Conservation (phyloP, 2,888 invertebrate species). For the Imbricaverruca yamaguchii region DNA sequence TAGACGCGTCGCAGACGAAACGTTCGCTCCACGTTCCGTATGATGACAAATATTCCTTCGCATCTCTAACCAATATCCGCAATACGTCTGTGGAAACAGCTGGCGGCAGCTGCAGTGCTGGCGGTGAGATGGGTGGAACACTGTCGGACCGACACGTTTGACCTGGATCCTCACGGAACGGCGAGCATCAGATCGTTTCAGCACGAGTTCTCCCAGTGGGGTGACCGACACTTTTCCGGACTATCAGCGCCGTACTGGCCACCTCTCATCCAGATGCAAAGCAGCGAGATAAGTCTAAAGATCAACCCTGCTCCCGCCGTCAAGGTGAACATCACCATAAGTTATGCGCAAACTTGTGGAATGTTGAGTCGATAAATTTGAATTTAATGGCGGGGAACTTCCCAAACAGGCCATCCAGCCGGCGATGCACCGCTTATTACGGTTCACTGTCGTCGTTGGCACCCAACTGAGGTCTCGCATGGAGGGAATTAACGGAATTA, state of each 20-base stretch:
- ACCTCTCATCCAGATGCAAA: neutral
- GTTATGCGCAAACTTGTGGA: neutral
- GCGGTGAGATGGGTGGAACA: no score
- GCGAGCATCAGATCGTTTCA: no score
- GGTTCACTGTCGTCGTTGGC: neutral
- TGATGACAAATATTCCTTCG: no score
- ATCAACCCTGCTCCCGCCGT: neutral
- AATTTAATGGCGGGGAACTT: neutral
- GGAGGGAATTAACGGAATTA: neutral
- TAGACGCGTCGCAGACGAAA: no score
- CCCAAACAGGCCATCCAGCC: neutral
- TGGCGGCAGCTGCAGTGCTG: no score
- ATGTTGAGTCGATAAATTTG: slow-evolving; percentile 11
- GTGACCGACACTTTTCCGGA: no score
- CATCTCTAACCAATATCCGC: no score
- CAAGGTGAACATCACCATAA: neutral
- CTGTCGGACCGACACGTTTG: no score
- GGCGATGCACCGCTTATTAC: neutral
- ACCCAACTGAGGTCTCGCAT: neutral
- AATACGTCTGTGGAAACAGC: no score
- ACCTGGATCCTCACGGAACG: no score
- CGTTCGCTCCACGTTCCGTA: no score
- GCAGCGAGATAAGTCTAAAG: neutral
- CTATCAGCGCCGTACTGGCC: neutral
- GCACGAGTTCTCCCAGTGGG: no score